phyloP scores from a whole-genome alignment of 64 coral and sea anemone species.

The Stichodactyla helianthus region DNA sequence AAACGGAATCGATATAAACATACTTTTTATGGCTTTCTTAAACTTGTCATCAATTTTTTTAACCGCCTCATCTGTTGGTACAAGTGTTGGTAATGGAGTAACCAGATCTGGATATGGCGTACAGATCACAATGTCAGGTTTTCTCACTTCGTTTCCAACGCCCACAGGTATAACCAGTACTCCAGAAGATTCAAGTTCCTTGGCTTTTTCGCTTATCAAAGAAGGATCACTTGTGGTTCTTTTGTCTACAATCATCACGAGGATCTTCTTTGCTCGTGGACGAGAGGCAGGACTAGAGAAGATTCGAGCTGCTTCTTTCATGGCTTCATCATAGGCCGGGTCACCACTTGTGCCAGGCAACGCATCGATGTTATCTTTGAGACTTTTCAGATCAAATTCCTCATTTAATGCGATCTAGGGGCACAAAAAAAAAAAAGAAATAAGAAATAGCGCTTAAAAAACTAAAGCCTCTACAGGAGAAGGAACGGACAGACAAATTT shows the following conservation, averaged over 20 bases:
- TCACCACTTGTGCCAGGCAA: not conserved
- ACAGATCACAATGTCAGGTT: conserved; percentile 20
- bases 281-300: conserved; percentile 24
- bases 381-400: not conserved
- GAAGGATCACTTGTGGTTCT: conserved; percentile 17
- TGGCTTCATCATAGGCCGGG: conserved; percentile 51
- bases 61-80: not conserved
- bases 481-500: no score
- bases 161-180: conserved; percentile 5
- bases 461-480: no score
- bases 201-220: not conserved
- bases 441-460: no score
- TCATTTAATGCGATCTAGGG: not conserved
- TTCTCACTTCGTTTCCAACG: conserved; percentile 2
- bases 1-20: not conserved
- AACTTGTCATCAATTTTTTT: conserved; percentile 2
- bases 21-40: not conserved
- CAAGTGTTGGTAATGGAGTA: not conserved
- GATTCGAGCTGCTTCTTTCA: conserved; percentile 30
- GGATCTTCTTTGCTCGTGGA: conserved; percentile 63
- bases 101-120: not conserved
- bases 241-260: conserved; percentile 38
- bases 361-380: not conserved
- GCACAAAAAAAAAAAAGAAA: not conserved
- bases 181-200: not conserved